Conservation (phyloP, 2,113 vertebrate genomes). For the Chaetura pelagica region DNA sequence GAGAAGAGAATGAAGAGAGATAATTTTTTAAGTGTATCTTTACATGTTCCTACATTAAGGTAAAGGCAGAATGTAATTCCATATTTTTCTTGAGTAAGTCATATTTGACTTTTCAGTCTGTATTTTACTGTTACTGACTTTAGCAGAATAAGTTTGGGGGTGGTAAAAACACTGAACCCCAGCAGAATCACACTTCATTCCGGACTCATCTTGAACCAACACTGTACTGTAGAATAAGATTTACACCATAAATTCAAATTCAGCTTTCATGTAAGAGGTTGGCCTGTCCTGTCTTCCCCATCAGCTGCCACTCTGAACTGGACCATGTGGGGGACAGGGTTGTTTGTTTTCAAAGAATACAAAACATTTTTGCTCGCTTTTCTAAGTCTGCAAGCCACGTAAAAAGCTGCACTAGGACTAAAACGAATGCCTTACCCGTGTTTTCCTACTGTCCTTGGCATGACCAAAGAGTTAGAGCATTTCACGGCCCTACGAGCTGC, state of each 20-base stretch:
- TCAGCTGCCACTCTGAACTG: neutral
- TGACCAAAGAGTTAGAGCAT: neutral
- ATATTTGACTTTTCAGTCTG: neutral
- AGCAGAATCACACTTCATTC: neutral
- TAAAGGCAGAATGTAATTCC: neutral
- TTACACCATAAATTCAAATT: neutral
- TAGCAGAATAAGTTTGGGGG: neutral
- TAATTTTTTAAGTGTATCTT: neutral
- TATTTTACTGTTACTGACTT: neutral
- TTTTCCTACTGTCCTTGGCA: neutral
- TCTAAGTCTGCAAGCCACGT: neutral
- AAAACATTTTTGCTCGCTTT: neutral
- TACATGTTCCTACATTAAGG: neutral
- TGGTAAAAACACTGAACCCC: neutral
- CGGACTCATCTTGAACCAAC: neutral
- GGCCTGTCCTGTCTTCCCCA: neutral
- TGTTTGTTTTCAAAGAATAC: neutral
- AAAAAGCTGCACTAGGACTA: neutral
- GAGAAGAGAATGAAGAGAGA: neutral
- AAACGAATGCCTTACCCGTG: neutral
- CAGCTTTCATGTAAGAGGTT: neutral
- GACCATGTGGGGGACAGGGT: accelerated
- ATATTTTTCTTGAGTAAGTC: neutral
- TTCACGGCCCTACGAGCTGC: neutral
- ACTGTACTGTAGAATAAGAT: neutral